phyloP scores from a whole-genome alignment of 1,140 invertebrate genomes.

The Gonioctena quinquepunctata region DNA sequence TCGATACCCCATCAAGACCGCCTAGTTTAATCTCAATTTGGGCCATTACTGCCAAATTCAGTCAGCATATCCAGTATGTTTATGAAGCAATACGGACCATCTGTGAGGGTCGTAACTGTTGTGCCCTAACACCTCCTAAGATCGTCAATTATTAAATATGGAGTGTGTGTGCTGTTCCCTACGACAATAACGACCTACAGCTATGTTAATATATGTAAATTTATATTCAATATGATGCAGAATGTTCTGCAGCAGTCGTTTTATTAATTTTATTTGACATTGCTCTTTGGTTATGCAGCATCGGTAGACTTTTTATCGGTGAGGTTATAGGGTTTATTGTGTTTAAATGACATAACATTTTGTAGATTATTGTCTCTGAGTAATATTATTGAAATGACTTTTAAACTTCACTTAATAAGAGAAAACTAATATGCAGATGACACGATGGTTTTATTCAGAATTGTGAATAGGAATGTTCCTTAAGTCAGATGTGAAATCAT shows the following conservation, averaged over 20 bases:
- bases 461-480: too few relatives aligned
- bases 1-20: too few relatives aligned
- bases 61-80: slow-evolving; percentile 40
- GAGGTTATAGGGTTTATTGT: too few relatives aligned
- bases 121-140: slow-evolving; percentile 37
- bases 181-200: slow-evolving; percentile 27
- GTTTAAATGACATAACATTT: too few relatives aligned
- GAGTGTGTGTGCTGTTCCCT: slow-evolving; percentile 27
- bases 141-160: slow-evolving; percentile 41
- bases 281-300: not conserved
- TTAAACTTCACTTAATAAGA: too few relatives aligned
- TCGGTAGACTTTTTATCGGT: too few relatives aligned
- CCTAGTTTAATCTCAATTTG: not conserved
- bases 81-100: slow-evolving; percentile 37
- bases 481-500: too few relatives aligned
- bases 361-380: too few relatives aligned
- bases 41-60: slow-evolving; percentile 11
- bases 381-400: too few relatives aligned
- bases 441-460: too few relatives aligned
- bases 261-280: slow-evolving; percentile 32
- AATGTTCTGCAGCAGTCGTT: slow-evolving; percentile 23
- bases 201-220: slow-evolving; percentile 39
- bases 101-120: slow-evolving; percentile 42
- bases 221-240: slow-evolving; percentile 35
- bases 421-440: too few relatives aligned